phyloP scores from a whole-genome alignment of 2,797 vertebrate species.

The Siniperca obscura region DNA sequence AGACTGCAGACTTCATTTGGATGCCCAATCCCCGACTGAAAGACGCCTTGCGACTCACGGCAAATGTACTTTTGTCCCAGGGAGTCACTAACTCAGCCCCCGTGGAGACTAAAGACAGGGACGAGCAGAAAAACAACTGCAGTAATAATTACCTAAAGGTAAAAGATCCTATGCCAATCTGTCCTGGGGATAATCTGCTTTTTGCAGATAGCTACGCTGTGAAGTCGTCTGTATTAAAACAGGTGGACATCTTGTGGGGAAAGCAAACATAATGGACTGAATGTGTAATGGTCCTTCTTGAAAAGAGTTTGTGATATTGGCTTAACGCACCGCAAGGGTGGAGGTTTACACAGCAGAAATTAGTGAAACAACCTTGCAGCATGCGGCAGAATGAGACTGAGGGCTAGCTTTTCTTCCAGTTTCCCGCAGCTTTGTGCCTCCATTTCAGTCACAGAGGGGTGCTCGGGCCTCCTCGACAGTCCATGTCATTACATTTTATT shows the following conservation, averaged over 20 bases:
- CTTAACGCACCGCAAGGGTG: slow-evolving; percentile 4
- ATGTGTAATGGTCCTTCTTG: slow-evolving; percentile 43
- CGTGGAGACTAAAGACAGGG: slow-evolving; percentile 46
- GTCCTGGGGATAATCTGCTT: slow-evolving; percentile 53
- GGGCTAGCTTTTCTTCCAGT: slow-evolving; percentile 48
- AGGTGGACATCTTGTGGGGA: slow-evolving; percentile 26
- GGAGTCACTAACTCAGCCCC: slow-evolving; percentile 44
- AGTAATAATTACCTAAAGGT: slow-evolving; percentile 52
- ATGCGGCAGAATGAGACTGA: slow-evolving; percentile 25
- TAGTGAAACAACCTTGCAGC: slow-evolving; percentile 31
- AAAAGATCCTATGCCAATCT: slow-evolving; percentile 37
- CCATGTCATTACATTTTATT: slow-evolving; percentile 67
- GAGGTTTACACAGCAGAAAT: slow-evolving; percentile 36
- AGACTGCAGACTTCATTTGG: slow-evolving; percentile 27
- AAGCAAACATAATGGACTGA: slow-evolving; percentile 31
- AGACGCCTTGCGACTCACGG: slow-evolving; percentile 40
- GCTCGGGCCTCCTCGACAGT: slow-evolving; percentile 32
- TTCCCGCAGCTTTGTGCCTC: slow-evolving; percentile 61
- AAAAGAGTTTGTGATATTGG: slow-evolving; percentile 34
- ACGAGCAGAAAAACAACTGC: slow-evolving; percentile 42
- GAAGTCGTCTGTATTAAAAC: slow-evolving; percentile 33
- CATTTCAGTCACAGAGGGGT: slow-evolving; percentile 60
- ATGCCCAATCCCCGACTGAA: slow-evolving; percentile 23
- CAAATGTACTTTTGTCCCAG: slow-evolving; percentile 43
- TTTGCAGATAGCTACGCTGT: slow-evolving; percentile 37